Evolutionary conservation across 2,797 vertebrate species (phyloP).

Genomic region (Pseudomugil tenellus): DNA sequence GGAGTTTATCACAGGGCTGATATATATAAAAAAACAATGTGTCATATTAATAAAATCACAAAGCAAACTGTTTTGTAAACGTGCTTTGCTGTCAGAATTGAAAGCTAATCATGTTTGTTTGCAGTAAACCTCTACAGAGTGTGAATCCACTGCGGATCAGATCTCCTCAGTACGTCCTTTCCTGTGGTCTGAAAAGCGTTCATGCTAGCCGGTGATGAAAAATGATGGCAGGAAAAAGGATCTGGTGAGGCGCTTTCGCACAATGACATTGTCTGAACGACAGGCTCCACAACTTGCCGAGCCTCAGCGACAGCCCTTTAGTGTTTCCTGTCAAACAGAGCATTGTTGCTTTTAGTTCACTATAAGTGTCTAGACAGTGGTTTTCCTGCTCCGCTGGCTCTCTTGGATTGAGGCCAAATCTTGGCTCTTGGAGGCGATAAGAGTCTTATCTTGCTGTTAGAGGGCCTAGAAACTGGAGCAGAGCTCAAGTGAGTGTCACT

Average conservation of each 20-base stretch:
- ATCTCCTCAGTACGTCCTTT: constrained; percentile 5
- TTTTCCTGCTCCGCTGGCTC: constrained; percentile 86
- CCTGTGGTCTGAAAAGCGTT: constrained; percentile 62
- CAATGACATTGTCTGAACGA: constrained; percentile 84
- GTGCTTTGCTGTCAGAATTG: neutral
- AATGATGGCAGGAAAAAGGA: constrained; percentile 78
- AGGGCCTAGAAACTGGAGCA: constrained; percentile 81
- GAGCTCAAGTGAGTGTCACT: constrained; percentile 85
- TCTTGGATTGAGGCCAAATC: constrained; percentile 87
- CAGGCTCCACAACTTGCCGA: constrained; percentile 73
- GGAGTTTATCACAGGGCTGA: no score
- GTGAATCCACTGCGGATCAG: neutral
- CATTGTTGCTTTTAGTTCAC: constrained; percentile 85
- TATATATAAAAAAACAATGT: neutral
- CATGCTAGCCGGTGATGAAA: constrained; percentile 74
- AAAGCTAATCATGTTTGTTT: neutral
- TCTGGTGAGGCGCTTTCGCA: constrained; percentile 78
- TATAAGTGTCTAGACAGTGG: constrained; percentile 89
- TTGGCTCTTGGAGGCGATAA: constrained; percentile 85
- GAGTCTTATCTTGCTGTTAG: constrained; percentile 86
- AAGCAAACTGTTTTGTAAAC: neutral
- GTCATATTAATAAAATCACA: neutral
- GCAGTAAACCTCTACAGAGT: neutral
- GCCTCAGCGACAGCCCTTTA: constrained; percentile 82
- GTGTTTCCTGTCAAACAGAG: constrained; percentile 85